Evolutionary conservation across 2,113 vertebrate species (phyloP).

Genomic region (Vicugna pacos): DNA sequence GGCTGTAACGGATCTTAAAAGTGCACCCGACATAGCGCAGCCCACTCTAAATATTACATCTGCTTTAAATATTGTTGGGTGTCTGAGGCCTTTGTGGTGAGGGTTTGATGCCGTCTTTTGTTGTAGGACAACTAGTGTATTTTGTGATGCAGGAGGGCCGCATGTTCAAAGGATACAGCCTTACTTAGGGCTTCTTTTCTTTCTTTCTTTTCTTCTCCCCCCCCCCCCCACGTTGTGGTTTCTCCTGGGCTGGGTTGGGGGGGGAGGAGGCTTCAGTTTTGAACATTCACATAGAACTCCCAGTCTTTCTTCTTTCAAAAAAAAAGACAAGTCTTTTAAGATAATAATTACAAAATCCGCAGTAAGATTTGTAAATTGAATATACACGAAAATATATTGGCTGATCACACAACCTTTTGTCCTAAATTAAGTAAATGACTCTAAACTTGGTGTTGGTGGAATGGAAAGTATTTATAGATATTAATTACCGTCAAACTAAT

Average conservation of each 20-base stretch:
- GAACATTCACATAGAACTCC: conserved; percentile 68
- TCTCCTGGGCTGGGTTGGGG: conserved; percentile 47
- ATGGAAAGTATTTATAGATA: conserved; percentile 82
- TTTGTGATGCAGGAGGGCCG: conserved; percentile 78
- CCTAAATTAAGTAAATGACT: conserved; percentile 78
- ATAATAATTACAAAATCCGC: conserved; percentile 82
- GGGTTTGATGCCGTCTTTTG: conserved; percentile 75
- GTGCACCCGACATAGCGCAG: background rate
- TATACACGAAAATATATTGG: conserved; percentile 77
- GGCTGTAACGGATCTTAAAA: conserved; percentile 65
- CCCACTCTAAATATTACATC: conserved; percentile 67
- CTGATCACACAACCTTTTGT: conserved; percentile 59
- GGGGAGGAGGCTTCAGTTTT: conserved; percentile 72
- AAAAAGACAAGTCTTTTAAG: conserved; percentile 77
- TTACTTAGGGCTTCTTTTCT: conserved; percentile 73
- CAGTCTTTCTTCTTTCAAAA: conserved; percentile 68
- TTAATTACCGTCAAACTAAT: conserved; percentile 84
- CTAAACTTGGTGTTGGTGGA: conserved; percentile 75
- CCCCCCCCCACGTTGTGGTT: conserved; percentile 64
- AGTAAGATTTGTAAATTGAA: conserved; percentile 76
- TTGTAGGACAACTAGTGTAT: conserved; percentile 68
- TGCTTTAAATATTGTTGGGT: conserved; percentile 81
- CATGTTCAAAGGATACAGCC: conserved; percentile 83
- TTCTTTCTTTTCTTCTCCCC: background rate
- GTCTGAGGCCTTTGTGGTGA: conserved; percentile 74